Evolutionary conservation across 35 echinoderm and acorn worm species (phyloP), one percentile per base, ranked within the genome.

Genomic region (Ophiothrix spiculata): DNA sequence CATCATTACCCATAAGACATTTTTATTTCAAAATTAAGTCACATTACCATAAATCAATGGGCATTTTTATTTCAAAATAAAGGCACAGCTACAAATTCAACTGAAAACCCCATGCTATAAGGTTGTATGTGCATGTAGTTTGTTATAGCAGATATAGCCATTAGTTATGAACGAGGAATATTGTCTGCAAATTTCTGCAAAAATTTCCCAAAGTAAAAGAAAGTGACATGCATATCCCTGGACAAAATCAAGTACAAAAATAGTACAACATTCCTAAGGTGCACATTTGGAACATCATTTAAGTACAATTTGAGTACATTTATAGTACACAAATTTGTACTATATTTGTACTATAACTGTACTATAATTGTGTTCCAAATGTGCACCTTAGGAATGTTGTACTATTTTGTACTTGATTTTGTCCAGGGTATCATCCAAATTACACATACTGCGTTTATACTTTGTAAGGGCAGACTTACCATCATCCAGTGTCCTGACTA

Each of bases 401-500:
- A n/a, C n/a, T n/a, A n/a, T n/a, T n/a, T n/a, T n/a, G n/a, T n/a
- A n/a, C n/a, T n/a, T n/a, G n/a, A n/a, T n/a, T n/a, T n/a, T n/a
- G n/a, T n/a, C n/a, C n/a, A n/a, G n/a, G n/a, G n/a, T 73, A 8
- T 4, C 33, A 73, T 28, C 25, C 25, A 73, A 0, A 0, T 17
- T 73, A 73, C 25, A 25, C 64, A 16, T 73, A n/a, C 10, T 3
- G 10, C n/a, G n/a, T n/a, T n/a, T n/a, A n/a, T n/a, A n/a, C n/a
- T n/a, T n/a, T n/a, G n/a, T n/a, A n/a, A n/a, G 25, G 33, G 2
- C 33, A 28, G 10, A n/a, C 56, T 3, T 84, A 84, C 81, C 81
- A 64, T 84, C 45, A 84, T 35, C 69, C 19, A 64, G 81, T 16
- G 90, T 92, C 35, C 29, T 75, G 0, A 91, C 56, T 14, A 79